These are phyloP conservation scores for Rugalucina vietnamica DNA, from an alignment of 2,888 invertebrate species.

Conservation along the genomic window DNA sequence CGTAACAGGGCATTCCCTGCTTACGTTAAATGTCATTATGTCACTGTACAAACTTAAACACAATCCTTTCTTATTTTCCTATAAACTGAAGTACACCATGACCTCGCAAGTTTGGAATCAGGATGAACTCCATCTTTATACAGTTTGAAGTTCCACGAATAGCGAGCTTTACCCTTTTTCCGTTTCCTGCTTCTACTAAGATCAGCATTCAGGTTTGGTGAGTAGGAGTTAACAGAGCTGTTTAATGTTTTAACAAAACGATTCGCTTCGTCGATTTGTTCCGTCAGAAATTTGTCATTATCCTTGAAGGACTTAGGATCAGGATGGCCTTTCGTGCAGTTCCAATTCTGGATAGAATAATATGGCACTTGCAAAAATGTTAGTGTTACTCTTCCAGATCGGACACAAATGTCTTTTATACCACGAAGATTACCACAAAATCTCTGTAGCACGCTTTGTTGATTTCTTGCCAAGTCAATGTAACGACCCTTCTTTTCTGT, in stretches of 20 bases:
- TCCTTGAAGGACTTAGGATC: neutral
- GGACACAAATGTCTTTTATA: too few species aligned
- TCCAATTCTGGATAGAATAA: neutral
- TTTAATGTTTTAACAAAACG: neutral
- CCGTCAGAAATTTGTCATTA: neutral
- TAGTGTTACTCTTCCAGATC: too few species aligned
- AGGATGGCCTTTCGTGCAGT: neutral
- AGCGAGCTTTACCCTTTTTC: neutral
- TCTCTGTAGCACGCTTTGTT: too few species aligned
- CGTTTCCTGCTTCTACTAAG: neutral
- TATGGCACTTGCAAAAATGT: too few species aligned
- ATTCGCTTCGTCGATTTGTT: neutral
- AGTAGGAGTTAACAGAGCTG: neutral
- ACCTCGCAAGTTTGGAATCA: neutral
- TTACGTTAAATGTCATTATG: neutral
- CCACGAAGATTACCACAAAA: too few species aligned
- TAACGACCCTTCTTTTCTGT: too few species aligned
- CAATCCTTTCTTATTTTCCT: neutral
- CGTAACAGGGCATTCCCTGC: constrained; percentile 24
- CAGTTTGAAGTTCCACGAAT: constrained; percentile 9
- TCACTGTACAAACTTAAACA: neutral
- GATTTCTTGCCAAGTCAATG: too few species aligned
- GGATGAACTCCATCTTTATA: constrained; percentile 15
- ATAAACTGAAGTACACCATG: neutral
- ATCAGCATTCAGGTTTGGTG: constrained; percentile 11